A percentile compares a stretch with the other conserved stretches of the same genome.
Evolutionary conservation across 2,113 vertebrate genomes (phyloP).

Genomic region (cattle (Bos taurus)): DNA sequence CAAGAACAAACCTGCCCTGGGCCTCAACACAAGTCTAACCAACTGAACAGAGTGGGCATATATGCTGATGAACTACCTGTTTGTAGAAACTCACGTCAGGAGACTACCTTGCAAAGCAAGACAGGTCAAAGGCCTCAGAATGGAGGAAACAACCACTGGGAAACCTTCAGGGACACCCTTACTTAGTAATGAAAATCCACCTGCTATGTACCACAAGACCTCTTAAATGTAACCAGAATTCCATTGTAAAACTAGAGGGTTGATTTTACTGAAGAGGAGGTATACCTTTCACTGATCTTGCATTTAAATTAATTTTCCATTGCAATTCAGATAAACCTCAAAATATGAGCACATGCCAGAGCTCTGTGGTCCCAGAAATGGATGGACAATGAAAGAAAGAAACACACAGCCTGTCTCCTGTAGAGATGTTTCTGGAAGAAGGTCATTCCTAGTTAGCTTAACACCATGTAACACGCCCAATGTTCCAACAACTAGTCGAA

Average conservation of each 20-base stretch:
- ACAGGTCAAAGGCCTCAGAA: background rate
- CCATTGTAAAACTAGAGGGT: background rate
- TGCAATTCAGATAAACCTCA: background rate
- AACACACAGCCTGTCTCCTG: background rate
- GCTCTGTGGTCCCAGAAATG: background rate
- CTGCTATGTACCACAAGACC: background rate
- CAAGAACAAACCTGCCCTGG: background rate
- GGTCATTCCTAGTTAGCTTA: background rate
- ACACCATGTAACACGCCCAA: accelerated
- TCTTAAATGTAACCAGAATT: background rate
- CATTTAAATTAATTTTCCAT: background rate
- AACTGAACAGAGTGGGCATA: background rate
- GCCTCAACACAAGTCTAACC: background rate
- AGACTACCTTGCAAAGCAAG: background rate
- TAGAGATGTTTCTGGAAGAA: background rate
- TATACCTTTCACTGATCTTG: background rate
- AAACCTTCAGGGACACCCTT: background rate
- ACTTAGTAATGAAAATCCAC: too few species aligned
- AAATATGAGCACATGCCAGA: background rate
- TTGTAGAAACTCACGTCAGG: background rate
- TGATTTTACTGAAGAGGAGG: background rate
- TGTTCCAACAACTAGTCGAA: background rate
- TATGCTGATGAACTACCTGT: background rate
- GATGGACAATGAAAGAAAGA: background rate
- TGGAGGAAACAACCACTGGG: background rate